Conservation (phyloP, 2,113 vertebrate genomes). For the Danio rerio region GRCz12tu NC_133185.1:4146501-4147000, state of each 20-base stretch:
- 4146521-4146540: too few relatives aligned
- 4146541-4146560: too few relatives aligned
- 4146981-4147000: slow-evolving; percentile 22
- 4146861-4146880: slow-evolving; percentile 21
- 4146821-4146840: slow-evolving; percentile 1
- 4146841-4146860: neutral
- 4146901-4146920: slow-evolving; percentile 14
- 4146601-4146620: too few relatives aligned
- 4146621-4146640: too few relatives aligned
- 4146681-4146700: too few relatives aligned
- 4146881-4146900: slow-evolving; percentile 19
- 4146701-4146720: too few relatives aligned
- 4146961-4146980: slow-evolving; percentile 28
- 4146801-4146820: neutral
- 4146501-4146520: neutral
- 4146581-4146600: too few relatives aligned
- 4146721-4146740: too few relatives aligned
- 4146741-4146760: too few relatives aligned
- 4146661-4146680: too few relatives aligned
- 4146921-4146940: neutral
- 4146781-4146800: neutral
- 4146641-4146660: too few relatives aligned
- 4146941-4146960: neutral
- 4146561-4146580: too few relatives aligned
- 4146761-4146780: neutral